phyloP scores from a whole-genome alignment of 2,113 vertebrate species.

The Carassius carassius region DNA sequence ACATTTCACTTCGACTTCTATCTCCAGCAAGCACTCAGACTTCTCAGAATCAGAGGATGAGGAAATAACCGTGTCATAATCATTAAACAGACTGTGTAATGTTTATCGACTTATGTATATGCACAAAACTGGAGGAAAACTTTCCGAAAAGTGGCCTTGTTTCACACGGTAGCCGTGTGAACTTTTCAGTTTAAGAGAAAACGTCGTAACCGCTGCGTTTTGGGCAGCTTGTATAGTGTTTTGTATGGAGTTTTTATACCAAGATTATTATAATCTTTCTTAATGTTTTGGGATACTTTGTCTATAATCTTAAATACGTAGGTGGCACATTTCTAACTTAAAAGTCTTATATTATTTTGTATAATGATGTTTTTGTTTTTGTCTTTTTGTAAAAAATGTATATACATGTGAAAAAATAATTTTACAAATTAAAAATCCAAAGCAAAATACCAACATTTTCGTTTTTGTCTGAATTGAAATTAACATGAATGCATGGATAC shows the following conservation, averaged over 20 bases:
- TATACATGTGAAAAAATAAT: conserved; percentile 57
- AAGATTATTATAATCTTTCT: conserved; percentile 55
- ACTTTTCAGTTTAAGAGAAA: background rate
- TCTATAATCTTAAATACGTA: conserved; percentile 60
- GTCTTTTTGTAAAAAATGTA: conserved; percentile 49
- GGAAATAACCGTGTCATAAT: conserved; percentile 90
- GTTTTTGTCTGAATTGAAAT: background rate
- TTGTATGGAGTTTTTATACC: conserved; percentile 58
- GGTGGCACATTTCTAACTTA: conserved; percentile 66
- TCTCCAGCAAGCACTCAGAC: conserved; percentile 88
- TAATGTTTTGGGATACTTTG: conserved; percentile 42
- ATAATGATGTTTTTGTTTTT: conserved; percentile 39
- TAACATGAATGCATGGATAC: background rate
- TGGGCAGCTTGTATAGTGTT: conserved; percentile 58
- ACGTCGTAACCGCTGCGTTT: conserved; percentile 57
- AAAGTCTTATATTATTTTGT: conserved; percentile 64
- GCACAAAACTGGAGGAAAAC: background rate
- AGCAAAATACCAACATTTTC: background rate
- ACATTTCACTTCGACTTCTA: conserved; percentile 76
- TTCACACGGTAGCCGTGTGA: conserved; percentile 24
- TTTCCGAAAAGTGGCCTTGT: conserved; percentile 37
- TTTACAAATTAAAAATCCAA: conserved; percentile 59
- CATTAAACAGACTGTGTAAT: conserved; percentile 47
- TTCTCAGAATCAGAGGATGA: conserved; percentile 88
- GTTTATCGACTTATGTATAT: background rate